Conservation (phyloP, 2,797 vertebrate species). For the Lepus oiostolus region DNA sequence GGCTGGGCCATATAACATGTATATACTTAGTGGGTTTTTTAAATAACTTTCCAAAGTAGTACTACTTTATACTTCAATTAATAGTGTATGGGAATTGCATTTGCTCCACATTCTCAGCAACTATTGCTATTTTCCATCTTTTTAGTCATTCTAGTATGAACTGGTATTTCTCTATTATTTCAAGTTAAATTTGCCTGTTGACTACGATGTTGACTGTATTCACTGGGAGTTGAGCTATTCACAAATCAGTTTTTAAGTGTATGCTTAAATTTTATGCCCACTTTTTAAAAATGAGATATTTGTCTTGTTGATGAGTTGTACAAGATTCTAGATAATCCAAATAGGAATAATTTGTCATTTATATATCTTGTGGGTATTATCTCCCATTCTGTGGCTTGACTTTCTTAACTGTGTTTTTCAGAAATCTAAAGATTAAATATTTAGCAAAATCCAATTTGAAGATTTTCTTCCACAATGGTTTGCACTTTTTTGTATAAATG, state of each 20-base stretch:
- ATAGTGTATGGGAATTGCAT: neutral
- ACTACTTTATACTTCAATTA: neutral
- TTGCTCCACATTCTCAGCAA: neutral
- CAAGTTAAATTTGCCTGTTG: neutral
- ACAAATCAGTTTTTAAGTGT: neutral
- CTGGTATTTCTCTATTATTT: neutral
- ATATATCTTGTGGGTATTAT: neutral
- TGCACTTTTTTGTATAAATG: neutral
- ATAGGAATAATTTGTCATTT: neutral
- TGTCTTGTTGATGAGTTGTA: neutral
- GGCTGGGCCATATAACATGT: neutral
- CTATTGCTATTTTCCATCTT: neutral
- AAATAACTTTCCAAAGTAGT: neutral
- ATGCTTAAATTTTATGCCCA: neutral
- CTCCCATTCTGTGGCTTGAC: neutral
- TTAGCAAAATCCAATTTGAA: conserved; percentile 5
- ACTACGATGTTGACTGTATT: neutral
- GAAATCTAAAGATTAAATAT: conserved; percentile 9
- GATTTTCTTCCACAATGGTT: conserved; percentile 10
- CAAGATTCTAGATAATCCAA: neutral
- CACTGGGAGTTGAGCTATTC: neutral
- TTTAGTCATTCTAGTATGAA: conserved; percentile 9
- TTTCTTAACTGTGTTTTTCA: conserved; percentile 28
- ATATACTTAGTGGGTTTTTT: neutral
- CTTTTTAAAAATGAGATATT: neutral